These are phyloP conservation scores for Pleuronectes platessa DNA, from an alignment of 2,113 vertebrate genomes.

Conservation along the genomic window DNA sequence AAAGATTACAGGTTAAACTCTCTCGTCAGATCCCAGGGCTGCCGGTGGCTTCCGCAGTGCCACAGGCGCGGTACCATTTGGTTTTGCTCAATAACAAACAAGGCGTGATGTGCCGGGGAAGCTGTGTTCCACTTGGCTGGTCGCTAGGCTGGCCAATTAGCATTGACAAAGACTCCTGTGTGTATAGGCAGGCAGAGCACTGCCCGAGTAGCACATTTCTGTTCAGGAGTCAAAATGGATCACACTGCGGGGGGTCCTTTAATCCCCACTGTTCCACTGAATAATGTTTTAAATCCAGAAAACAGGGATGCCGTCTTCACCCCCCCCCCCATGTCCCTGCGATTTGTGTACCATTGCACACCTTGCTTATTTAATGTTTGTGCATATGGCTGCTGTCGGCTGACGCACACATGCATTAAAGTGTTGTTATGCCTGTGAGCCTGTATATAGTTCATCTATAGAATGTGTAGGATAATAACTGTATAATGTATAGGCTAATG, in stretches of 20 bases:
- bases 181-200: slow-evolving; percentile 59
- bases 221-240: slow-evolving; percentile 66
- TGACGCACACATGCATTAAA: not conserved
- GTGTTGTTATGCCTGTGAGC: not conserved
- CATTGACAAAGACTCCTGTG: slow-evolving; percentile 78
- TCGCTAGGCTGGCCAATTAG: slow-evolving; percentile 78
- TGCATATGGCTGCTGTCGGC: not conserved
- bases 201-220: slow-evolving; percentile 61
- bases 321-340: not conserved
- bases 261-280: slow-evolving; percentile 52
- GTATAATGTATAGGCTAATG: not conserved
- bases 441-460: not conserved
- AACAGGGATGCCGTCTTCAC: slow-evolving; percentile 10
- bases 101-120: slow-evolving; percentile 59
- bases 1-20: slow-evolving; percentile 65
- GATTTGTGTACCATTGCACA: slow-evolving; percentile 11
- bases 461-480: not conserved
- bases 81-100: slow-evolving; percentile 66
- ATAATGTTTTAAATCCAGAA: slow-evolving; percentile 60
- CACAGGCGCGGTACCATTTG: slow-evolving; percentile 39
- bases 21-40: slow-evolving; percentile 25
- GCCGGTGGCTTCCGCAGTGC: slow-evolving; percentile 4
- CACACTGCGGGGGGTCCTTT: slow-evolving; percentile 48
- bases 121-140: slow-evolving; percentile 70
- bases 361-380: slow-evolving; percentile 11